Evolutionary conservation across 2,797 vertebrate species (phyloP).

Genomic region (Dryobates pubescens): DNA sequence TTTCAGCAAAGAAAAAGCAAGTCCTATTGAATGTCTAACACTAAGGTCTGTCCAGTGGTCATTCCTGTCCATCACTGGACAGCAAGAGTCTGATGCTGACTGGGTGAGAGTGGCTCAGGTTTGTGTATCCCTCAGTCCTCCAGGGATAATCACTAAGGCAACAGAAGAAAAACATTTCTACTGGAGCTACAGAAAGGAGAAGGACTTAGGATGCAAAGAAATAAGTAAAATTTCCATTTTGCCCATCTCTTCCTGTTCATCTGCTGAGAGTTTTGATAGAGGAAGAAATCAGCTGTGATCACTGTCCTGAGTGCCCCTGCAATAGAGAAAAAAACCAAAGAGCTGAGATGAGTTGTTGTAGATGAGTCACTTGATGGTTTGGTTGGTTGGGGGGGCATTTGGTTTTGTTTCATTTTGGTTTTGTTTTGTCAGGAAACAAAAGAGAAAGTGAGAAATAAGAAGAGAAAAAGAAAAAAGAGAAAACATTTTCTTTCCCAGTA

Average conservation of each 20-base stretch:
- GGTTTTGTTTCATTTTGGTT: too few species aligned
- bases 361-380: background rate
- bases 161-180: background rate
- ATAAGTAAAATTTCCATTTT: background rate
- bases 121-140: background rate
- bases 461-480: background rate
- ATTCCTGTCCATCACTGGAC: background rate
- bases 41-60: background rate
- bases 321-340: constrained; percentile 7
- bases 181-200: background rate
- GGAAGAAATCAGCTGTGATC: background rate
- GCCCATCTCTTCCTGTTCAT: background rate
- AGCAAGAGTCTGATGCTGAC: background rate
- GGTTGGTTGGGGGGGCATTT: too few species aligned
- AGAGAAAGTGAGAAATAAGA: background rate
- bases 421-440: background rate
- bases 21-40: background rate
- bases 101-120: rapidly evolving
- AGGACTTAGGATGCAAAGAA: background rate
- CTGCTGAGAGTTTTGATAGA: background rate
- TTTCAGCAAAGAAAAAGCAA: background rate
- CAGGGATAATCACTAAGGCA: background rate
- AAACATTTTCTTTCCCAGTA: constrained; percentile 19
- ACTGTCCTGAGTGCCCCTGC: rapidly evolving
- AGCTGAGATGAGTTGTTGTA: background rate